Conservation (phyloP, 2,888 invertebrate genomes). For the Agrenia bidenticulata region DNA sequence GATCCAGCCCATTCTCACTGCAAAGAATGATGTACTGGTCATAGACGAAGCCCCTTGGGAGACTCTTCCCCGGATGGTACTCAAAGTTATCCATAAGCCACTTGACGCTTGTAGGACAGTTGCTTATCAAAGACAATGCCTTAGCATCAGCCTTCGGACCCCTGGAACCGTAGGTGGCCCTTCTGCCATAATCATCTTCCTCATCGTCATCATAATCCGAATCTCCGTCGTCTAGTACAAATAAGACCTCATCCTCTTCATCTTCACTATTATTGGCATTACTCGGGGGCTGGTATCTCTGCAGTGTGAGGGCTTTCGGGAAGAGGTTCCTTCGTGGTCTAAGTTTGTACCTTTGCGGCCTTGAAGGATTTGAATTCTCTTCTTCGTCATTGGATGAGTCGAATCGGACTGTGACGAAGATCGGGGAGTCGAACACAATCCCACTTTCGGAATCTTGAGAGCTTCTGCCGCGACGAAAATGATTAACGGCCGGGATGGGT, state of each 20-base stretch:
- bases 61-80: slow-evolving; percentile 33
- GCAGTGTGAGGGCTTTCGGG: background rate
- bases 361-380: background rate
- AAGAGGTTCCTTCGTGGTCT: slow-evolving; percentile 1
- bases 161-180: slow-evolving; percentile 1
- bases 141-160: slow-evolving; percentile 6
- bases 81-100: slow-evolving; percentile 39
- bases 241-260: background rate
- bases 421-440: background rate
- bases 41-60: slow-evolving; percentile 34
- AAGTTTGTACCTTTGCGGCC: background rate
- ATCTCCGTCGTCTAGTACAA: background rate
- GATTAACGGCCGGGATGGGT: too few species aligned
- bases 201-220: background rate
- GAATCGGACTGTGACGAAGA: background rate
- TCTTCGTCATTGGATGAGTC: background rate
- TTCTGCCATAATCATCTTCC: background rate
- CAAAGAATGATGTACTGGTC: slow-evolving; percentile 35
- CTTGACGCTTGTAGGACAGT: slow-evolving; percentile 35
- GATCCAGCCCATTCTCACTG: slow-evolving; percentile 21
- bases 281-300: background rate
- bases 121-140: slow-evolving; percentile 20
- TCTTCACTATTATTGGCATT: background rate
- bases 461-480: too few species aligned
- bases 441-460: too few species aligned